Conservation (phyloP, 1,140 invertebrate species). For the Zaprionus kolodkinae region DNA sequence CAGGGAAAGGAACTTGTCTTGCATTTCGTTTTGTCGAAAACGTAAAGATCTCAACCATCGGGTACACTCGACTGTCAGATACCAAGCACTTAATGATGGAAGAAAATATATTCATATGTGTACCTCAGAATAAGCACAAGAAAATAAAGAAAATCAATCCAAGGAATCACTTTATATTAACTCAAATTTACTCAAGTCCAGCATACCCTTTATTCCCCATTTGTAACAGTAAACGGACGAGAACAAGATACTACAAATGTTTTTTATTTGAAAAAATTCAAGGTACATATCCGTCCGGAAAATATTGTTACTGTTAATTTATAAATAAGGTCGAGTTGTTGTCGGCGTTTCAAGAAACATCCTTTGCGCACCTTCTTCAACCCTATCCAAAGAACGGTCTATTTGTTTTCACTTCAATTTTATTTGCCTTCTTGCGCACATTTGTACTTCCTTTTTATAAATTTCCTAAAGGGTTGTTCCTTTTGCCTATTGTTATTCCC, state of each 20-base stretch:
- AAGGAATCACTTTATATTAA: background rate
- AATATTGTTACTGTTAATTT: constrained; percentile 78
- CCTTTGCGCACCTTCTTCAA: background rate
- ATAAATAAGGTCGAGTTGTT: constrained; percentile 75
- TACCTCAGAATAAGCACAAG: too few species aligned
- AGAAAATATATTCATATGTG: too few species aligned
- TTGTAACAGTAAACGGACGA: background rate
- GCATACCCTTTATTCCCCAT: background rate
- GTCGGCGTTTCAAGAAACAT: constrained; percentile 43
- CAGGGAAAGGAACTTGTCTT: constrained; percentile 66
- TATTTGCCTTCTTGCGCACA: constrained; percentile 71
- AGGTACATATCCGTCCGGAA: constrained; percentile 76
- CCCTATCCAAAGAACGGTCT: constrained; percentile 32
- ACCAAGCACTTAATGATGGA: background rate
- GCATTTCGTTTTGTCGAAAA: constrained; percentile 54
- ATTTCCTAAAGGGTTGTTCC: constrained; percentile 32
- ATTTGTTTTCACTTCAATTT: constrained; percentile 80
- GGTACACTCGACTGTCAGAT: background rate
- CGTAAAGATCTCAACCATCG: background rate
- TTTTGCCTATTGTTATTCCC: constrained; percentile 10
- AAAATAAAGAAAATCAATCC: background rate
- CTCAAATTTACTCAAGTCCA: background rate
- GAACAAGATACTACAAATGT: constrained; percentile 28
- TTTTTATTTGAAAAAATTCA: constrained; percentile 68
- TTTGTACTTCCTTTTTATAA: constrained; percentile 62